A percentile compares a stretch with the other conserved stretches of the same genome.
Evolutionary conservation across 2,888 invertebrate species (phyloP).

Genomic region (Orthonychiurus folsomi): DNA sequence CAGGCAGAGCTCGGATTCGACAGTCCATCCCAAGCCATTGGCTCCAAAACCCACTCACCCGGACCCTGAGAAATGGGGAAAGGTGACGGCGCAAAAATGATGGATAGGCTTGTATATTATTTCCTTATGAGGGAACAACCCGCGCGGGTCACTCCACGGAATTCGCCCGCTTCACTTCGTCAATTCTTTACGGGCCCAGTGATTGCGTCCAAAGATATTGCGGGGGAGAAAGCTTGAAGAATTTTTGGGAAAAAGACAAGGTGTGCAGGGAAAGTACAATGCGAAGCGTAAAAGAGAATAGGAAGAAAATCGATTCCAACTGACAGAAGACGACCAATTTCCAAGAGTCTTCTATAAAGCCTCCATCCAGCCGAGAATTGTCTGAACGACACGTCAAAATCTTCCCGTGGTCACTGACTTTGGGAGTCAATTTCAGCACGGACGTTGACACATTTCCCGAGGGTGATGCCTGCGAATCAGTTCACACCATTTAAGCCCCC

Average conservation of each 20-base stretch:
- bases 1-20: too few species aligned
- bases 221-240: not conserved
- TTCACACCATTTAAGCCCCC: not conserved
- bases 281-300: conserved; percentile 4
- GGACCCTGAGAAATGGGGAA: conserved; percentile 24
- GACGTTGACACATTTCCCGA: conserved; percentile 76
- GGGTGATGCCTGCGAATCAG: conserved; percentile 56
- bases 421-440: conserved; percentile 63
- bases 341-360: conserved; percentile 67
- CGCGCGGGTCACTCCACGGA: not conserved
- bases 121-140: conserved; percentile 4
- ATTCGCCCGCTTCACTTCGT: not conserved
- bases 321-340: conserved; percentile 80
- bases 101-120: conserved; percentile 28
- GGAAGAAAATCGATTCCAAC: conserved; percentile 44
- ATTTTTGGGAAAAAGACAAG: too few species aligned
- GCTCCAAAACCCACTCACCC: not conserved
- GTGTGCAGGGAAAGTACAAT: not conserved
- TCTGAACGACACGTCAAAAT: conserved; percentile 70
- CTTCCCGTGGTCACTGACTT: conserved; percentile 67
- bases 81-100: conserved; percentile 34
- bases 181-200: not conserved
- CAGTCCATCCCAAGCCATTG: not conserved
- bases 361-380: conserved; percentile 62
- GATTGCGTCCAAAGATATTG: not conserved